phyloP scores from a whole-genome alignment of 2,888 invertebrate genomes.

The Pseudococcus jackbeardsleyi region DNA sequence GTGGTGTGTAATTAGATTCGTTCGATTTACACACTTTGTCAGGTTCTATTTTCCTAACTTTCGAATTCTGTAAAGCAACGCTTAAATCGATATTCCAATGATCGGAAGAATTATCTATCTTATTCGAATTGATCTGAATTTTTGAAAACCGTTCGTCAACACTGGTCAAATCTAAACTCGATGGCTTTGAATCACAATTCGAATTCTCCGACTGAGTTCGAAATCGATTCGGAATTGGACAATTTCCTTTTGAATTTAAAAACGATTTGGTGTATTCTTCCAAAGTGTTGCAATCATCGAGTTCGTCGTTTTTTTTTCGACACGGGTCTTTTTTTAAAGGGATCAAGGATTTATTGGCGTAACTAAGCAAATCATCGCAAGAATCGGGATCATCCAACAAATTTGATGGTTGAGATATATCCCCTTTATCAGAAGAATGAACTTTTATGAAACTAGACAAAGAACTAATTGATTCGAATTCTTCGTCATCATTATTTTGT shows the following conservation, averaged over 20 bases:
- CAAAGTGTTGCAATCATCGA: conserved; percentile 22
- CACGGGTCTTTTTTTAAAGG: neutral
- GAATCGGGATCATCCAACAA: neutral
- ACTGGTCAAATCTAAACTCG: neutral
- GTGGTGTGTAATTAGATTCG: no score
- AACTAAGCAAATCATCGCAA: conserved; percentile 14
- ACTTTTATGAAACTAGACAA: conserved; percentile 27
- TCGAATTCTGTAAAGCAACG: conserved; percentile 27
- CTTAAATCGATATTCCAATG: conserved; percentile 60
- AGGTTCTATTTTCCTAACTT: neutral
- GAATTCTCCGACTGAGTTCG: conserved; percentile 15
- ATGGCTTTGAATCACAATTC: no score
- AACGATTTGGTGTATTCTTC: conserved; percentile 59
- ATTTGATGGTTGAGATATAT: neutral
- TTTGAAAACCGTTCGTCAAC: conserved; percentile 37
- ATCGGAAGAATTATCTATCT: neutral
- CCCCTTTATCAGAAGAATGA: neutral
- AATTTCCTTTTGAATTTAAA: conserved; percentile 41
- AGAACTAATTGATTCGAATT: neutral
- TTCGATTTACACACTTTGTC: neutral
- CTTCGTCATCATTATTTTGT: conserved; percentile 17
- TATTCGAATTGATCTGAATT: neutral
- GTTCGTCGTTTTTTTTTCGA: neutral
- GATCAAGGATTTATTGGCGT: neutral
- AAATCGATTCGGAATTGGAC: neutral